Percentiles rank a stretch among this genome's conserved stretches.
phyloP scores from a whole-genome alignment of 2,797 vertebrate genomes.

The Mycteria americana region DNA sequence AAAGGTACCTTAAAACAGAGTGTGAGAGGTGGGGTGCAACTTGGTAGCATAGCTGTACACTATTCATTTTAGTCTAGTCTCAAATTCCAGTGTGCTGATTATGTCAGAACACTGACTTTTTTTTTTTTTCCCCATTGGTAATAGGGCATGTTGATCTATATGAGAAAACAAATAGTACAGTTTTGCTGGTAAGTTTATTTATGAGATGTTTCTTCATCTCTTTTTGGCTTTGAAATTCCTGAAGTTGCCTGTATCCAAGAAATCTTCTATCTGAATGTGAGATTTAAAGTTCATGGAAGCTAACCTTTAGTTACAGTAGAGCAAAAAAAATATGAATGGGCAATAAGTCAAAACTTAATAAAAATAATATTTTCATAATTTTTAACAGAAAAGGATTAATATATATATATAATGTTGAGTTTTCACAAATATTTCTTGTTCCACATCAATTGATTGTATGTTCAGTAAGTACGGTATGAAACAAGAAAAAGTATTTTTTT shows the following conservation, averaged over 20 bases:
- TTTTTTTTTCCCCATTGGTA: neutral
- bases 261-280: neutral
- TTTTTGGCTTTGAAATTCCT: neutral
- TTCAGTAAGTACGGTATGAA: neutral
- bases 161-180: neutral
- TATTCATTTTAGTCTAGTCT: neutral
- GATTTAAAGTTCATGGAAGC: neutral
- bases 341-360: neutral
- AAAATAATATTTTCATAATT: neutral
- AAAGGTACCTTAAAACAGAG: neutral
- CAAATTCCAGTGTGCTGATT: neutral
- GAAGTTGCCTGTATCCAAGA: neutral
- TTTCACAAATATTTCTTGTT: neutral
- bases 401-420: neutral
- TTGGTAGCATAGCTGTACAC: neutral
- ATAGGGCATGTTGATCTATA: neutral
- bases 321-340: neutral
- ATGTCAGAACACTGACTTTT: neutral
- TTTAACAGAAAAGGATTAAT: neutral
- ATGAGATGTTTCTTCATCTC: neutral
- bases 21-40: neutral
- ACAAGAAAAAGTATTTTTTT: neutral
- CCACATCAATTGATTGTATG: neutral
- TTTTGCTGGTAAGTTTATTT: neutral
- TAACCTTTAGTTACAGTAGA: neutral